phyloP scores from a whole-genome alignment of 2,888 invertebrate species.

The Acrobasis consociella region DNA sequence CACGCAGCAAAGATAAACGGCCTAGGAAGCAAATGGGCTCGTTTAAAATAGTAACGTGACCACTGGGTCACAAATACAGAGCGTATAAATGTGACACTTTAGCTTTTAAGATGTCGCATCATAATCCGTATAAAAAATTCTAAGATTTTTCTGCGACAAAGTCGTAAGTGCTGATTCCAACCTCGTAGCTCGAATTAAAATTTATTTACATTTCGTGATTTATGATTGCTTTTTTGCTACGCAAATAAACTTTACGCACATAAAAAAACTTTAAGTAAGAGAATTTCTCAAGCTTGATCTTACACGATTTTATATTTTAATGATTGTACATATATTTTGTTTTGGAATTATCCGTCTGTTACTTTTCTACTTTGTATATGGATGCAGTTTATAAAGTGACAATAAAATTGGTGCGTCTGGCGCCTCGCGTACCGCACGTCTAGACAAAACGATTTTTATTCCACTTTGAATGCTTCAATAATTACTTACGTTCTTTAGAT shows the following conservation, averaged over 20 bases:
- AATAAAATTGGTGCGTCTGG: conserved; percentile 17
- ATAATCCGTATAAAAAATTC: too few relatives aligned
- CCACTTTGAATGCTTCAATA: conserved; percentile 4
- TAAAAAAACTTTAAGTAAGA: too few relatives aligned
- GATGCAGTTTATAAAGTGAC: conserved; percentile 6
- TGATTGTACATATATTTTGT: too few relatives aligned
- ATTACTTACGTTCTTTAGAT: background rate
- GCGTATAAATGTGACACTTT: background rate
- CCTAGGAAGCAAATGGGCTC: conserved; percentile 49
- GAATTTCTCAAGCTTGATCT: too few relatives aligned
- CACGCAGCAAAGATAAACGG: conserved; percentile 38
- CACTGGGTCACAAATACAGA: conserved; percentile 24
- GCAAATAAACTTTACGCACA: too few relatives aligned
- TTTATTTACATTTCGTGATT: too few relatives aligned
- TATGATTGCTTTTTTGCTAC: too few relatives aligned
- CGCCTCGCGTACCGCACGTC: conserved; percentile 7
- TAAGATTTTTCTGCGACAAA: too few relatives aligned
- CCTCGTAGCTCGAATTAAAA: too few relatives aligned
- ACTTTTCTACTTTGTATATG: background rate
- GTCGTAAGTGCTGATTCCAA: too few relatives aligned
- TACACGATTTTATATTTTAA: too few relatives aligned
- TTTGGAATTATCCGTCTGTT: background rate
- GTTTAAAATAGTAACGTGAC: conserved; percentile 54
- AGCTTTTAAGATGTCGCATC: too few relatives aligned
- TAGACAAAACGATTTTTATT: conserved; percentile 17